phyloP scores from a whole-genome alignment of 2,797 vertebrate genomes.

The Thamnophis elegans region DNA sequence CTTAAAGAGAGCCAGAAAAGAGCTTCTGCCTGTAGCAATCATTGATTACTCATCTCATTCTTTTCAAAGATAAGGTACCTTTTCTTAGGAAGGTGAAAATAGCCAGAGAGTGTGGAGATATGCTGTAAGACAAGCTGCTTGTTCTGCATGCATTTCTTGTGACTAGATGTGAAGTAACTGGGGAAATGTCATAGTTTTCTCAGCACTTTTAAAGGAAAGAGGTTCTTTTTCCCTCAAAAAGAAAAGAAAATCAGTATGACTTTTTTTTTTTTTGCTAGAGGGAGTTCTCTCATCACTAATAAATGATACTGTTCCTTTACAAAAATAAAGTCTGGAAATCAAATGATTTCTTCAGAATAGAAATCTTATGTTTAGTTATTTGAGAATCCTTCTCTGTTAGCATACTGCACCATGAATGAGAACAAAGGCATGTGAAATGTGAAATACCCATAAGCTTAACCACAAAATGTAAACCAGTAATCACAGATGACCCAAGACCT shows the following conservation, averaged over 20 bases:
- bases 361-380: conserved; percentile 40
- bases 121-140: background rate
- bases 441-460: background rate
- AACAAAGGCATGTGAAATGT: background rate
- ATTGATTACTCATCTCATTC: background rate
- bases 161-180: background rate
- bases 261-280: background rate
- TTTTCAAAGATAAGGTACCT: background rate
- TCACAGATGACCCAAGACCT: background rate
- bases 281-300: background rate
- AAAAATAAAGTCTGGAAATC: conserved; percentile 57
- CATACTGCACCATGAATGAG: conserved; percentile 53
- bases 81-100: background rate
- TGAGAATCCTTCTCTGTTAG: conserved; percentile 46
- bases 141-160: background rate
- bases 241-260: background rate
- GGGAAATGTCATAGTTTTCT: background rate
- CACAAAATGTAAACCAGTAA: conserved; percentile 2
- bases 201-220: background rate
- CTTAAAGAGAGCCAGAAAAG: background rate
- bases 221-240: background rate
- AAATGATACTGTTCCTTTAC: conserved; percentile 61
- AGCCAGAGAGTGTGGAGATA: background rate
- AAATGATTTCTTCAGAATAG: conserved; percentile 57
- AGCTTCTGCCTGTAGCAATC: background rate